These are phyloP conservation scores for Yasuhikotakia modesta DNA, from an alignment of 2,797 vertebrate genomes.

Conservation along the genomic window DNA sequence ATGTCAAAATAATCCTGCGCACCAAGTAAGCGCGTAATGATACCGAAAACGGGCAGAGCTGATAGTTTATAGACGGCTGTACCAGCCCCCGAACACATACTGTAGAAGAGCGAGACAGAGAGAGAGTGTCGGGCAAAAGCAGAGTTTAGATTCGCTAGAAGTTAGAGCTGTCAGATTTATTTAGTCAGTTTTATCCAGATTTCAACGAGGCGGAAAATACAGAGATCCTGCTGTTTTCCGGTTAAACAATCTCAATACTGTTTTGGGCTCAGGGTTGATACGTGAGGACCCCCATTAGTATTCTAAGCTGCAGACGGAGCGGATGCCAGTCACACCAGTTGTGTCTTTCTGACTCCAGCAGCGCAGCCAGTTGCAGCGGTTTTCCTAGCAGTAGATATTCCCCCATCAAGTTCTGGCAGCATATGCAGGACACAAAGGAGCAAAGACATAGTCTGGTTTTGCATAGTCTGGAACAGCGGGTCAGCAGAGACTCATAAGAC, in stretches of 20 bases:
- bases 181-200: slow-evolving; percentile 2
- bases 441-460: slow-evolving; percentile 46
- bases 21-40: background rate
- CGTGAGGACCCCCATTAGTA: slow-evolving; percentile 57
- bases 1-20: background rate
- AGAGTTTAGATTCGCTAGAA: background rate
- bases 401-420: slow-evolving; percentile 62
- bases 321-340: slow-evolving; percentile 68
- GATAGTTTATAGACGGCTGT: background rate
- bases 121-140: background rate
- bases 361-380: slow-evolving; percentile 69
- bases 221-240: slow-evolving; percentile 31
- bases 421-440: slow-evolving; percentile 58
- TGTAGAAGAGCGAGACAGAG: background rate
- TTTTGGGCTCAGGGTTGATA: slow-evolving; percentile 35
- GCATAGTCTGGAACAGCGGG: slow-evolving; percentile 24
- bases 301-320: slow-evolving; percentile 68
- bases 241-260: slow-evolving; percentile 48
- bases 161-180: slow-evolving; percentile 11
- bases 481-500: slow-evolving; percentile 25
- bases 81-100: background rate
- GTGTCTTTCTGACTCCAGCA: slow-evolving; percentile 64
- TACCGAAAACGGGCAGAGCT: background rate
- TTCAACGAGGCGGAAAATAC: background rate
- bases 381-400: slow-evolving; percentile 55